Base-by-base conservation (phyloP, 1,140 invertebrate genomes). In the Drosophila insularis region DNA sequence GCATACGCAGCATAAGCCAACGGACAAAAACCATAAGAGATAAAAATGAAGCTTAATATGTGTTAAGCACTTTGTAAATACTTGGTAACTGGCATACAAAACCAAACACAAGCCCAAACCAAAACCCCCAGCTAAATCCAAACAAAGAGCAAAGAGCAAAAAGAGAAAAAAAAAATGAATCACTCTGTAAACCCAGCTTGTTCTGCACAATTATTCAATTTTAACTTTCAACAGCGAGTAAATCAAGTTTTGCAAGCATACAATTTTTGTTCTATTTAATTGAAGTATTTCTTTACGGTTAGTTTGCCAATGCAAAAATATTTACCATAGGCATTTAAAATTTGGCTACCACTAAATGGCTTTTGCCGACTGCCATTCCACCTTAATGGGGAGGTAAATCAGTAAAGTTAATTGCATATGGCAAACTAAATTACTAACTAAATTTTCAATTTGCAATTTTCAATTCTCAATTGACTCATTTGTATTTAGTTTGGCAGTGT, bases 21-120 rank as follows among this genome's bases (percentile, higher is more conserved):
- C 43, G 43, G 43, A 4, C 43, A 50, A 37, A 50, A 50, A 69
- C 65, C 64, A 69, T 63, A 66, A 54, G 50, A 78, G 74, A 87
- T 87, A 86, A 86, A 71, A 81, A 75, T 74, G 64, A 50, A 68
- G 68, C 55, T 65, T 72, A 78, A 81, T 86, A 67, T 78, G 78
- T 79, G 75, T 58, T 56, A 79, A 86, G 78, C 74, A 66, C 82
- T 86, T 81, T 70, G 73, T 76, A 81, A 86, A 71, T 76, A 78
- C 82, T 86, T 81, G 71, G 27, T 67, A 86, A 86, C 78, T 81
- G 74, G 63, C 74, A 79, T 4, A 21, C 59, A 60, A 39, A 62
- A 46, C 19, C 39, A 37, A 37, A 37, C 35, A 37, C 13, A 62
- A 14, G 27, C 54, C n/a, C 23, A 56, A 32, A 31, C 11, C 53